A percentile compares a stretch with the other conserved stretches of the same genome.
Evolutionary conservation across 2,888 invertebrate species (phyloP).

Genomic region (Orthonevra nobilis): DNA sequence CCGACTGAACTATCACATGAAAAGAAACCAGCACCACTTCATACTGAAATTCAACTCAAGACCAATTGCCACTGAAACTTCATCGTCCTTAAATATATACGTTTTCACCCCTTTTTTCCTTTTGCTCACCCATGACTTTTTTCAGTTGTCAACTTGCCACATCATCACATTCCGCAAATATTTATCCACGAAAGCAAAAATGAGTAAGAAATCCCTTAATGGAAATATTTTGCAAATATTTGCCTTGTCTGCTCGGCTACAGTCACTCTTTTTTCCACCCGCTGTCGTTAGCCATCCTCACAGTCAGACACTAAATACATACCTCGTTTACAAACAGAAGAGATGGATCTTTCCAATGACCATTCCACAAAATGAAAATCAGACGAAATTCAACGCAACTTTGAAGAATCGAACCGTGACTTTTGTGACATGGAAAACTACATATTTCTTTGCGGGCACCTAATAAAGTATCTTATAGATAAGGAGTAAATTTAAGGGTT

Average conservation of each 20-base stretch:
- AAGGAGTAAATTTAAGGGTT: background rate
- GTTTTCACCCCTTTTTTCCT: background rate
- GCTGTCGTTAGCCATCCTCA: too few relatives aligned
- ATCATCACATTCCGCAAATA: constrained; percentile 56
- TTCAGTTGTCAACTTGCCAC: constrained; percentile 53
- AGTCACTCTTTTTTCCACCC: too few relatives aligned
- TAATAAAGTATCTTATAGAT: constrained; percentile 31
- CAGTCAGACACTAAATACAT: constrained; percentile 27
- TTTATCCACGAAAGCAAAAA: constrained; percentile 50
- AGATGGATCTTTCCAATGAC: constrained; percentile 18
- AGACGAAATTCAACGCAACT: constrained; percentile 21
- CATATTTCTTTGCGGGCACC: constrained; percentile 10
- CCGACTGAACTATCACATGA: too few relatives aligned
- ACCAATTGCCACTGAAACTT: background rate
- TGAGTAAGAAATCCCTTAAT: constrained; percentile 51
- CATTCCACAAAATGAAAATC: constrained; percentile 9
- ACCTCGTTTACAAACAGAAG: background rate
- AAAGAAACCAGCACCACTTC: too few relatives aligned
- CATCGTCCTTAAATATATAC: constrained; percentile 3
- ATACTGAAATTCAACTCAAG: too few relatives aligned
- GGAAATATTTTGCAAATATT: constrained; percentile 59
- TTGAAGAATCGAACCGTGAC: constrained; percentile 16
- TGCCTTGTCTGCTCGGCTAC: constrained; percentile 34
- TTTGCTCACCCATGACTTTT: background rate
- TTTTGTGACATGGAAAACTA: constrained; percentile 6